These are phyloP conservation scores for Abramis brama DNA, from an alignment of 2,113 vertebrate species.

Conservation along the genomic window DNA sequence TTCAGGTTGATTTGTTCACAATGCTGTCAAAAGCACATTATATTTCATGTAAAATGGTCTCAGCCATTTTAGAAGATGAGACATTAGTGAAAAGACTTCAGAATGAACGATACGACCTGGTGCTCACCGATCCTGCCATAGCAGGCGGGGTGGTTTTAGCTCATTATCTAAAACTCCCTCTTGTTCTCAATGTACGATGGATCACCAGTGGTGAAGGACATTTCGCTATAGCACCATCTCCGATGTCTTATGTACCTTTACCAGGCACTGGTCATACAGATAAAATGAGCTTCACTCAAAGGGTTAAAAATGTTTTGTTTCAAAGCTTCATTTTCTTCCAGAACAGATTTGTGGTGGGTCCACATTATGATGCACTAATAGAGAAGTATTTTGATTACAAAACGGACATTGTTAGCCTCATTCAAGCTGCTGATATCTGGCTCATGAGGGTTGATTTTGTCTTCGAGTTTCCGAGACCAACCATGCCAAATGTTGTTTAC, in stretches of 20 bases:
- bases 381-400: constrained; percentile 67
- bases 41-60: constrained; percentile 38
- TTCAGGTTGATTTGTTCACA: constrained; percentile 39
- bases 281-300: constrained; percentile 73
- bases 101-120: constrained; percentile 69
- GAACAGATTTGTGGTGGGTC: constrained; percentile 61
- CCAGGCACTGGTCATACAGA: constrained; percentile 72
- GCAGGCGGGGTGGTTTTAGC: constrained; percentile 66
- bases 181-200: constrained; percentile 77
- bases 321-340: constrained; percentile 58
- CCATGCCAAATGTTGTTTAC: constrained; percentile 73
- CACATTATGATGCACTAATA: constrained; percentile 67
- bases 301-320: constrained; percentile 68
- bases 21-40: constrained; percentile 40
- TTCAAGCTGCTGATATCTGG: constrained; percentile 76
- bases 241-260: constrained; percentile 73
- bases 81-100: constrained; percentile 46
- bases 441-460: constrained; percentile 73
- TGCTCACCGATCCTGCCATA: constrained; percentile 73
- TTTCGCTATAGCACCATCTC: constrained; percentile 71
- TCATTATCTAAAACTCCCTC: constrained; percentile 72
- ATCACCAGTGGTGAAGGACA: constrained; percentile 71
- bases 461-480: constrained; percentile 75
- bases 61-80: constrained; percentile 56
- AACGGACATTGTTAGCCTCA: constrained; percentile 63